Percentiles rank a stretch among this genome's conserved stretches.
phyloP scores from a whole-genome alignment of 1,140 invertebrate species.

The Hestina assimilis region DNA sequence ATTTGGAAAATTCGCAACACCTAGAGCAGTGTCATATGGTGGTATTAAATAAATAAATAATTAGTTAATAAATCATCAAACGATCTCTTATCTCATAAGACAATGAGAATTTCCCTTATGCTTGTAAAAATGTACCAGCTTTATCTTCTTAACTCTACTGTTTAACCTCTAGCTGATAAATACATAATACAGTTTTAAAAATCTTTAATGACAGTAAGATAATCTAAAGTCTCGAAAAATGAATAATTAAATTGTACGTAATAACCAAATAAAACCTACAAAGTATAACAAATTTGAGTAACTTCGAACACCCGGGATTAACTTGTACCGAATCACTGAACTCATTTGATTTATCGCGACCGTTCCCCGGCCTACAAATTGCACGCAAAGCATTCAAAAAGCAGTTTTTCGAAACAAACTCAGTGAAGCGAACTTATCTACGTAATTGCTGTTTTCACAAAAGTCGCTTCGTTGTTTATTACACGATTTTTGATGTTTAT shows the following conservation, averaged over 20 bases:
- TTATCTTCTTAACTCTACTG: too few species aligned
- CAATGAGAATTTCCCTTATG: too few species aligned
- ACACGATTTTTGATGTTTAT: not conserved
- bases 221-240: too few species aligned
- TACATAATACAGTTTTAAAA: too few species aligned
- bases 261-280: not conserved
- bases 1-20: too few species aligned
- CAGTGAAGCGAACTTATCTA: constrained; percentile 23
- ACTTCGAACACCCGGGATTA: constrained; percentile 1
- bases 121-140: too few species aligned
- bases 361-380: constrained; percentile 8
- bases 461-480: constrained; percentile 5
- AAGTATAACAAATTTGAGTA: not conserved
- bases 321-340: constrained; percentile 15
- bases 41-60: too few species aligned
- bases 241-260: not conserved
- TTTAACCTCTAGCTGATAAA: too few species aligned
- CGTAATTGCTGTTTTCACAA: constrained; percentile 18
- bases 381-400: constrained; percentile 29
- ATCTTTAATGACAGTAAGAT: too few species aligned
- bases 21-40: too few species aligned
- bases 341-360: constrained; percentile 19
- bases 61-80: too few species aligned
- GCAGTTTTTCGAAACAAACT: constrained; percentile 9
- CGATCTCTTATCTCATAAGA: too few species aligned